These are phyloP conservation scores for Pterocles burchelli DNA, from an alignment of 2,113 vertebrate genomes.

Conservation along the genomic window DNA sequence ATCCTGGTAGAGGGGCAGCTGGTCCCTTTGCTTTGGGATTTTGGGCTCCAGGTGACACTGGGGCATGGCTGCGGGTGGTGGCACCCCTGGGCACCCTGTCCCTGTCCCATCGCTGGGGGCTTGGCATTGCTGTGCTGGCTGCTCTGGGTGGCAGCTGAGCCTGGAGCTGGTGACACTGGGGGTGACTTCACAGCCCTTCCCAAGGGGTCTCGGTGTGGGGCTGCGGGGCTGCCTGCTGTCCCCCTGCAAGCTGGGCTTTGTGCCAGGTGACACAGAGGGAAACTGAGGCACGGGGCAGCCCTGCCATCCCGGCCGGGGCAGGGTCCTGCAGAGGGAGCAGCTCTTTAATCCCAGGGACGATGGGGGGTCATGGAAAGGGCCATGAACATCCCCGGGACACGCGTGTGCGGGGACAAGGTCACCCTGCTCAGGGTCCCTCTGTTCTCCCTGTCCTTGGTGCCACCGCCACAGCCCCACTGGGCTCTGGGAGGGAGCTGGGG, in stretches of 20 bases:
- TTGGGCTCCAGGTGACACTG: background rate
- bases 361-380: background rate
- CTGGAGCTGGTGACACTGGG: accelerated
- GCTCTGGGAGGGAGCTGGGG: background rate
- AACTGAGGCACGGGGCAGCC: background rate
- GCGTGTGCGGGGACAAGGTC: accelerated
- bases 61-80: accelerated
- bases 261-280: background rate
- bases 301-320: background rate
- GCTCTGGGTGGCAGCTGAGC: background rate
- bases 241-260: accelerated
- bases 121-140: accelerated
- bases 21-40: accelerated
- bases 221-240: accelerated
- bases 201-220: accelerated
- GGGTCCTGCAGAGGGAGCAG: background rate
- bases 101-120: background rate
- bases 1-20: background rate
- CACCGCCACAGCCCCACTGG: background rate
- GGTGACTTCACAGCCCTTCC: background rate
- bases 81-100: background rate
- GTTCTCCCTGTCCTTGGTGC: background rate
- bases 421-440: accelerated
- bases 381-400: accelerated
- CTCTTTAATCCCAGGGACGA: background rate